Conservation (phyloP, 2,888 invertebrate species). For the Timema cristinae region DNA sequence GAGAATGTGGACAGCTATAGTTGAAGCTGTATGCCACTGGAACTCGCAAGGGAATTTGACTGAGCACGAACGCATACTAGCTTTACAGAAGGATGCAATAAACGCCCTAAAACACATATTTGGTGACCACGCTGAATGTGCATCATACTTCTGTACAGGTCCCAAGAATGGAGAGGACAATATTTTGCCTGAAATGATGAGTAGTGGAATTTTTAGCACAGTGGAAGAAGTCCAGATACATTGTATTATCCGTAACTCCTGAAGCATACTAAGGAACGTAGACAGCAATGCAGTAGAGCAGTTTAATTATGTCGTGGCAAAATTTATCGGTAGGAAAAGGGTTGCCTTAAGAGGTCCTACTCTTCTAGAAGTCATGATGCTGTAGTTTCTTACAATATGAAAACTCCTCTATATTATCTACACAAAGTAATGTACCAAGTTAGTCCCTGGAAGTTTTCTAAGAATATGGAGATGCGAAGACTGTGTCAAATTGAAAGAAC, state of each 20-base stretch:
- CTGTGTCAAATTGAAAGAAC: too few species aligned
- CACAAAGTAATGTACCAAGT: too few species aligned
- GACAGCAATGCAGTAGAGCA: neutral
- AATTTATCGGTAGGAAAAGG: too few species aligned
- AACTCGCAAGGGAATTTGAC: neutral
- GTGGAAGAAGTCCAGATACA: neutral
- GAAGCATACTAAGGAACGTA: neutral
- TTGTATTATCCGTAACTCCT: neutral
- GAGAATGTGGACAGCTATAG: neutral
- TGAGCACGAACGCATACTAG: neutral
- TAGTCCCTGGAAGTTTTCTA: too few species aligned
- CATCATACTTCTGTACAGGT: neutral
- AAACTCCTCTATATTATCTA: too few species aligned
- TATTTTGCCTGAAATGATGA: neutral
- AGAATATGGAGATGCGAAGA: too few species aligned
- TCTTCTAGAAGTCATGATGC: too few species aligned
- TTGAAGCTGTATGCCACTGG: neutral
- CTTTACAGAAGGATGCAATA: neutral
- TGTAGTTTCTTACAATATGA: too few species aligned
- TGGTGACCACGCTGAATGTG: slow-evolving; percentile 1
- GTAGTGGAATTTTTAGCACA: neutral
- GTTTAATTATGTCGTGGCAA: neutral
- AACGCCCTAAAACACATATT: neutral
- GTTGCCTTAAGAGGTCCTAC: too few species aligned
- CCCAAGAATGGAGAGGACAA: neutral